Base-by-base conservation (phyloP, 2,113 vertebrate genomes). In the Pycnonotus jocosus region DNA sequence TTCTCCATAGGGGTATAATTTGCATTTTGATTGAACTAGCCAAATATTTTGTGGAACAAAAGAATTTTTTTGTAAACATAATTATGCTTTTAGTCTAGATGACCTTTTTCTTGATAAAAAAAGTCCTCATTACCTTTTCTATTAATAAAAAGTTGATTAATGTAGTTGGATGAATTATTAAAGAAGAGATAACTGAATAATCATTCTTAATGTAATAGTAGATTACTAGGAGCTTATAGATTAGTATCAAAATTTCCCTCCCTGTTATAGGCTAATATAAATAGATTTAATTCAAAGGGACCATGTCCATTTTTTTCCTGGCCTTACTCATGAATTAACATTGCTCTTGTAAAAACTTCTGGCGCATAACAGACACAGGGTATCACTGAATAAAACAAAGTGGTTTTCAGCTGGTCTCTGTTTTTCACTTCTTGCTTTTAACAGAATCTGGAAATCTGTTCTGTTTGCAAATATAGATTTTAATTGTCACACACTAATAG, bases 1-100 rank as follows among this genome's bases (percentile, higher is more conserved):
- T 91, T 33, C 28, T 87, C n/a, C 24, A 16, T 45, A 42, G 80
- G 13, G 57, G 5, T 58, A 48, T 86, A 88, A 91, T 92, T 91
- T 88, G 89, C 93, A 93, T 95, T 94, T 96, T 96, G 76, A 96
- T 97, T 90, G 70, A 86, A 90, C 40, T 50, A 90, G 13, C 28
- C 37, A 88, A 90, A 90, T 86, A 80, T 85, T 92, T 91, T 73
- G 57, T 42, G 8, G 1, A 91, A 86, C 76, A 86, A 77, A 97
- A 82, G 64, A 66, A 7, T 35, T 31, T 65, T 37, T 94, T 62
- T 33, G 33, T 78, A 92, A 92, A 81, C 22, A 61, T 74, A 87
- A 80, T 81, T 85, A 64, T 64, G 15, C 2, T 71, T 78, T 53
- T 70, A 35, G 12, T 86, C 23, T 69, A 69, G 38, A 50, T 76